Evolutionary conservation across 1,140 invertebrate genomes (phyloP), one percentile per base, ranked within the genome.

Genomic region (Drosophila ambigua): DNA sequence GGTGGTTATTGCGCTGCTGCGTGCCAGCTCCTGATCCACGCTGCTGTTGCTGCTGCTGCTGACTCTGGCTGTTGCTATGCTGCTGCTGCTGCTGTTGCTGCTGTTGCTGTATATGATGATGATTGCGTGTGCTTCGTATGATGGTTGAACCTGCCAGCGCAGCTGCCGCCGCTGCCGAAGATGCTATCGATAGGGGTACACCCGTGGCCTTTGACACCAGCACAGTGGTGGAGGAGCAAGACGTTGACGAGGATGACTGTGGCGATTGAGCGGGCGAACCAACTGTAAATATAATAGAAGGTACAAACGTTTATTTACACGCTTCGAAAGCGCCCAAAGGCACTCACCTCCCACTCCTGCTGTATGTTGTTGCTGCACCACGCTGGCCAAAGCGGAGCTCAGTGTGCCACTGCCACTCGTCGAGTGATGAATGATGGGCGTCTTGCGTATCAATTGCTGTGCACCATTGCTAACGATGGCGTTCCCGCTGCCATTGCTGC

Each of bases 171-270:
- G 79, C 79, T 41, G 87, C 87, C 45, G 83, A 87, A 2, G 90
- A 91, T 49, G 90, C 90, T 20, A 91, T 81, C 9, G 90, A 90
- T 0, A 91, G 50, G 2, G 90, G 87, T 31, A 88, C 84, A 31
- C 87, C 85, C 13, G 80, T 80, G 67, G 90, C 73, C 77, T 90
- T 90, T 23, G 87, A 88, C 23, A 91, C 87, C 58, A 91, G 72
- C 64, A 91, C 87, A 15, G 90, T 90, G 57, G 87, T 82, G 53
- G 90, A 90, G 83, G 90, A 90, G 79, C 81, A 89, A 71, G 89
- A 91, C 68, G 81, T 77, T 41, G 90, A 88, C 53, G 90, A 91
- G 11, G 90, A 91, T 31, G 90, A 91, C 11, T 39, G 35, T 16
- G 90, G 90, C 52, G 90, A 89, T 53, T 83, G 90, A 43, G 87